Conservation (phyloP, 2,113 vertebrate genomes). For the Cyprinus carpio region DNA sequence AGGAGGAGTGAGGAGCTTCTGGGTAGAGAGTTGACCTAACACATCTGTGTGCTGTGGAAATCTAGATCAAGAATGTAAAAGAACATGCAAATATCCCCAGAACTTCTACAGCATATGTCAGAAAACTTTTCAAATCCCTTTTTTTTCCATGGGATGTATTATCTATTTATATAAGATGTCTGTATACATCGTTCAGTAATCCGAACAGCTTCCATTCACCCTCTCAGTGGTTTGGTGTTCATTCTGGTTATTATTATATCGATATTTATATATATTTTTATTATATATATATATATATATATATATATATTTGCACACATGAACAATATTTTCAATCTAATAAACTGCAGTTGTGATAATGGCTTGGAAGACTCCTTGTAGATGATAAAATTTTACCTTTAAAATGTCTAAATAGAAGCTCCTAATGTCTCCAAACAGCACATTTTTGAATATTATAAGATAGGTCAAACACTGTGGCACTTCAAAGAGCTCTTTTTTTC, state of each 20-base stretch:
- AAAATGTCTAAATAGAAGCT: not conserved
- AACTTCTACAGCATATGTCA: constrained; percentile 14
- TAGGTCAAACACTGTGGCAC: not conserved
- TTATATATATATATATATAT: not conserved
- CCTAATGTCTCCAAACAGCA: not conserved
- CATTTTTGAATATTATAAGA: not conserved
- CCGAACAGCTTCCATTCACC: not conserved
- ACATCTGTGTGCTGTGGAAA: constrained; percentile 49
- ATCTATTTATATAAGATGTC: not conserved
- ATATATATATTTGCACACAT: not conserved
- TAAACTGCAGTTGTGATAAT: not conserved
- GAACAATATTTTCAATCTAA: not conserved
- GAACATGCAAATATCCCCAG: constrained; percentile 39
- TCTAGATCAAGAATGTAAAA: not conserved
- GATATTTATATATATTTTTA: not conserved
- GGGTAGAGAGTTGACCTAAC: constrained; percentile 41
- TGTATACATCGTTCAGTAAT: not conserved
- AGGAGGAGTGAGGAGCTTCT: constrained; percentile 28
- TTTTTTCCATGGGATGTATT: not conserved
- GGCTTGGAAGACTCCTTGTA: not conserved
- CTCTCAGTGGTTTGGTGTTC: not conserved
- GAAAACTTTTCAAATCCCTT: constrained; percentile 14
- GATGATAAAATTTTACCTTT: not conserved
- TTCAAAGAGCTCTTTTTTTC: not conserved
- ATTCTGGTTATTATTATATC: not conserved